Evolutionary conservation across 2,888 invertebrate species (phyloP), one percentile per base, ranked within the genome.

Genomic region (Rhagophthalmus giganteus): DNA sequence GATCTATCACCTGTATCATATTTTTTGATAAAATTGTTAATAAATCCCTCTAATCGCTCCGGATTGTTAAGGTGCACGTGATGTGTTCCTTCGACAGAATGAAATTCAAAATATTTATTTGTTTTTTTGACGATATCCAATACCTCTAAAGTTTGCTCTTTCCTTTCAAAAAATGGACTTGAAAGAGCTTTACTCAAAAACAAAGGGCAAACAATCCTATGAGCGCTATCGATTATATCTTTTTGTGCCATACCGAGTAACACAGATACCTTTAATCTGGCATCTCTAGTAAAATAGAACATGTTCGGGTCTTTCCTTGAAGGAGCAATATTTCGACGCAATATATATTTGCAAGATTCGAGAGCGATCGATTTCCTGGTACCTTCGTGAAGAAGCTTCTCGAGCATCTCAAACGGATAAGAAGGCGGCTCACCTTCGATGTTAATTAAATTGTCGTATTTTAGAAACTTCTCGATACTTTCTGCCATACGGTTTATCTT

Each of bases 281-380:
- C 76, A 65, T 88, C 88, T 31, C 86, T 77, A 14, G 80, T 78
- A 54, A 84, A 82, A 63, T 77, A 81, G 65, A 78, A 81, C 61
- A 80, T 82, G 35, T 78, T 79, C 0, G 81, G 78, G 50, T 82
- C 76, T 10, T 67, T 67, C 47, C 67, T 68, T 0, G 81, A 81
- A 13, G 74, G 75, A 51, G 77, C 78, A 0, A 76, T 63, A 8
- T 82, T 83, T 44, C 86, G 74, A 33, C 76, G 71, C 32, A 81
- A 55, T 1, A 84, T 63, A 62, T 80, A 75, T 33, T 76, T 74
- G 11, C 81, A 81, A 28, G 75, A 73, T 9, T 83, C 79, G 35
- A 76, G 52, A 1, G 75, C 68, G 0, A 85, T 76, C 0, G 83
- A 82, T 55, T 81, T 79, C 0, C 62, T 66, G 0, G 81, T 78